Percentiles rank a stretch among this genome's conserved stretches.
Evolutionary conservation across 2,888 invertebrate genomes (phyloP).

Genomic region (Zele albiditarsus): DNA sequence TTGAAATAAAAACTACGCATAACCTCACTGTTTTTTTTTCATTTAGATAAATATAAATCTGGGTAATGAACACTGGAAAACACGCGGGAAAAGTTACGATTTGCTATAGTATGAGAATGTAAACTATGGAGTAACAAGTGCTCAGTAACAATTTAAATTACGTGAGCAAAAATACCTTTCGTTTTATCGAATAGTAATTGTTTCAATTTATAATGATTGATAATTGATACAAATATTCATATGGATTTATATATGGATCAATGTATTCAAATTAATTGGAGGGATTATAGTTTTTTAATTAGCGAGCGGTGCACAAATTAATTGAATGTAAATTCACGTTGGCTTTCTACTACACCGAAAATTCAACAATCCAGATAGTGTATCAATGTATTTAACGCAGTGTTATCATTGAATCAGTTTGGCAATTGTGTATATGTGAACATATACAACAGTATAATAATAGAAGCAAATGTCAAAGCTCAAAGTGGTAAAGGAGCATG

Average conservation of each 20-base stretch:
- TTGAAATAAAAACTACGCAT: too few relatives aligned
- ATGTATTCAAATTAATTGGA: conserved; percentile 16
- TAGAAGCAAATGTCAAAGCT: not conserved
- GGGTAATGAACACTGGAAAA: too few relatives aligned
- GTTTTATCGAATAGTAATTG: too few relatives aligned
- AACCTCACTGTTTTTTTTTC: too few relatives aligned
- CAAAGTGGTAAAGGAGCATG: not conserved
- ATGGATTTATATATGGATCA: not conserved
- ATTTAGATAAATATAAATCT: too few relatives aligned
- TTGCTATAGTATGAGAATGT: too few relatives aligned
- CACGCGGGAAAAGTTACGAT: too few relatives aligned
- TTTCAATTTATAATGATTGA: too few relatives aligned
- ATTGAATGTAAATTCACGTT: not conserved
- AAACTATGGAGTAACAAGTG: too few relatives aligned
- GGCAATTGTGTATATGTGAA: not conserved
- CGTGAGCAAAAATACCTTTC: too few relatives aligned
- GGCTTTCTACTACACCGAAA: not conserved
- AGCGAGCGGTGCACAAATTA: not conserved
- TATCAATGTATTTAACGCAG: not conserved
- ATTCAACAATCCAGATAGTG: not conserved
- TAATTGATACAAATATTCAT: too few relatives aligned
- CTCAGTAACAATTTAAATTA: too few relatives aligned
- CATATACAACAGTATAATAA: not conserved
- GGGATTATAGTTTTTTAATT: not conserved
- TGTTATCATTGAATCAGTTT: not conserved